A percentile compares a stretch with the other conserved stretches of the same genome.
Conservation (phyloP, 2,113 vertebrate species). For the Isurus oxyrinchus region DNA sequence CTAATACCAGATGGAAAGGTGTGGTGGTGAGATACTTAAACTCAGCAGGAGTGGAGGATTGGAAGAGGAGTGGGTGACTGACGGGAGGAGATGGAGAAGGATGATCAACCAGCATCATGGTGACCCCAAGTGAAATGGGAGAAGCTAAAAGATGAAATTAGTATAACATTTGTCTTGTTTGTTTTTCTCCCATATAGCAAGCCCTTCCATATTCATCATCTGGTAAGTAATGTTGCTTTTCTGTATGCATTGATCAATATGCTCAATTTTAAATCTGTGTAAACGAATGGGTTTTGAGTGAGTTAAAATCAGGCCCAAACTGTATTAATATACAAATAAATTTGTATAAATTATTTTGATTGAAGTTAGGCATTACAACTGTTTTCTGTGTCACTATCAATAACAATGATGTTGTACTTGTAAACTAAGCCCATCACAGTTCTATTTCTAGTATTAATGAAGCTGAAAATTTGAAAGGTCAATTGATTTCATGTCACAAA, state of each 20-base stretch:
- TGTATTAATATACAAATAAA: neutral
- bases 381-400: neutral
- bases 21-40: neutral
- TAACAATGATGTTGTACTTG: neutral
- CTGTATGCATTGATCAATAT: neutral
- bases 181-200: neutral
- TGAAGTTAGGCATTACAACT: neutral
- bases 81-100: neutral
- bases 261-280: too few species aligned
- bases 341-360: slow-evolving; percentile 11
- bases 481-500: neutral
- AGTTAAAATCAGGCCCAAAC: neutral
- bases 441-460: neutral
- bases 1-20: too few species aligned
- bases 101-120: neutral
- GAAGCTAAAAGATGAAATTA: neutral
- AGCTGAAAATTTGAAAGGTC: neutral
- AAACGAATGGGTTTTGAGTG: too few species aligned
- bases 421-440: neutral
- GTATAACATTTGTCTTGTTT: neutral
- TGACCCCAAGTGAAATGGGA: neutral
- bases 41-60: neutral
- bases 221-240: slow-evolving; percentile 6
- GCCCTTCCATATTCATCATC: neutral
- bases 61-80: neutral